Conservation (phyloP, 2,113 vertebrate genomes). For the Emydura subglobosa region DNA sequence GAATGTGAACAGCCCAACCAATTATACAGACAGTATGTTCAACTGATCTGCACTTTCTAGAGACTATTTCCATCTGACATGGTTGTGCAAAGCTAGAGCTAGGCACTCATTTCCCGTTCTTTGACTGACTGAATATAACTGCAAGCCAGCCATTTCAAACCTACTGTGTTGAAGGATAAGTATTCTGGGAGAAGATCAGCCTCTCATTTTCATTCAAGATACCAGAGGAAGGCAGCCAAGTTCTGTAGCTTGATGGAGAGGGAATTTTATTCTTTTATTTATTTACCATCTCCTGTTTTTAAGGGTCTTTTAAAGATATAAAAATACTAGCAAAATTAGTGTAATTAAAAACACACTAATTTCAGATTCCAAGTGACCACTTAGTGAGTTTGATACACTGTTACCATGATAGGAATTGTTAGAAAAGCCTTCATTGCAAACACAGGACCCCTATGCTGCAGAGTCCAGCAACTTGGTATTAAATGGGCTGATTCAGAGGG, state of each 20-base stretch:
- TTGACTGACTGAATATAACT: neutral
- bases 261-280: neutral
- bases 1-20: neutral
- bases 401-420: neutral
- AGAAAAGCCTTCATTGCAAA: neutral
- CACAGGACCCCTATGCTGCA: neutral
- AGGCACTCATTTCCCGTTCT: neutral
- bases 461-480: neutral
- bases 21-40: neutral
- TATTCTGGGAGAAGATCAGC: neutral
- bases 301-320: neutral
- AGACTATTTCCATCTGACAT: neutral
- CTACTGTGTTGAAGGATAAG: neutral
- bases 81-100: neutral
- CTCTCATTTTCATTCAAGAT: neutral
- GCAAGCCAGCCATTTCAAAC: neutral
- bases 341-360: neutral
- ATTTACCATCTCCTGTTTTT: neutral
- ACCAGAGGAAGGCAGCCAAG: neutral
- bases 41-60: neutral
- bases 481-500: rapidly evolving
- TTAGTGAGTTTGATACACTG: neutral
- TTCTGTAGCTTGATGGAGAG: neutral
- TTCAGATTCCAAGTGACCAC: neutral
- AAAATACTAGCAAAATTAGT: neutral